Conservation (phyloP, 2,888 invertebrate species). For the Melanophora roralis region DNA sequence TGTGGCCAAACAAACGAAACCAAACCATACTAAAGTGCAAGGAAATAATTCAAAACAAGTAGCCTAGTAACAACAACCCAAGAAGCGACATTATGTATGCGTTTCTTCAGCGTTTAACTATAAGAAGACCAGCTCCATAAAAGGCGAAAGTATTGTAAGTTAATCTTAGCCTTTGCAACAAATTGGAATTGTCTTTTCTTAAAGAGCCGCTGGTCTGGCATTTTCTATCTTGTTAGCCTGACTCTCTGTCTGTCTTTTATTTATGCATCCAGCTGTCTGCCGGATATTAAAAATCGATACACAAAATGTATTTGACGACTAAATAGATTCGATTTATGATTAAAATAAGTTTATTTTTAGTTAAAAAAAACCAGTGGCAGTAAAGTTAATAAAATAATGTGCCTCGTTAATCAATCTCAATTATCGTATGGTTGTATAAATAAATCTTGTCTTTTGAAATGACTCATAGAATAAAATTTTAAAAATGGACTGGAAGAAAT, state of each 20-base stretch:
- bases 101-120: conserved; percentile 2
- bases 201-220: not conserved
- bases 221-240: not conserved
- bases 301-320: conserved; percentile 32
- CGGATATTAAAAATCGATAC: conserved; percentile 40
- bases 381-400: conserved; percentile 30
- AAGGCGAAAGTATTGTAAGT: conserved; percentile 47
- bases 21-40: conserved; percentile 6
- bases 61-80: not conserved
- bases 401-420: conserved; percentile 12
- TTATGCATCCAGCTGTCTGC: conserved; percentile 47
- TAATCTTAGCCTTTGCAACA: conserved; percentile 51
- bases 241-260: conserved; percentile 7
- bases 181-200: not conserved
- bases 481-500: too few relatives aligned
- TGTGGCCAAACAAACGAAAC: conserved; percentile 9
- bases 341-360: conserved; percentile 36
- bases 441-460: not conserved
- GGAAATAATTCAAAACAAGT: conserved; percentile 12
- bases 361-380: not conserved
- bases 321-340: conserved; percentile 45
- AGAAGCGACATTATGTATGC: not conserved
- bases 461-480: too few relatives aligned
- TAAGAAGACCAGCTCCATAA: conserved; percentile 37
- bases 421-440: not conserved